Base-by-base conservation (phyloP, 2,113 vertebrate species). In the Suricata suricatta region DNA sequence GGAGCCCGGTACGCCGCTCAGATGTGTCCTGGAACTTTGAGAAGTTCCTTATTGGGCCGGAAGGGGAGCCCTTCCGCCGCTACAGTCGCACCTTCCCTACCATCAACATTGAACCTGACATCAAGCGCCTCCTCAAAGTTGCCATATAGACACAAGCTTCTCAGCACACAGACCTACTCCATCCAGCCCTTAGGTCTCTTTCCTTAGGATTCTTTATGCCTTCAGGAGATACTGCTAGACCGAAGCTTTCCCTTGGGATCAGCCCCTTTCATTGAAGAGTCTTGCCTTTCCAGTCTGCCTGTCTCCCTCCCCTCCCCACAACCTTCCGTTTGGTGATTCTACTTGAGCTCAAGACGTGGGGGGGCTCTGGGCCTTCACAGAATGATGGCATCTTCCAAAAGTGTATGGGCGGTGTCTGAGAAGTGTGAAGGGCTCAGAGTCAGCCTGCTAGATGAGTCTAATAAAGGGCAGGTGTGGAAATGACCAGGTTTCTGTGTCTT, bases 1-100 rank as follows among this genome's bases (percentile, higher is more conserved):
- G 99, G 99, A 99, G 99, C 96, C 99, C 99, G 0, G 98, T 99
- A 96, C 98, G 97, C 88, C 99, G 99, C 85, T 99, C 98, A 0
- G 99, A 99, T 41, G 93, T 99, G 98, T 99, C 99, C 69, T 99
- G 99, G 99, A 99, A 99, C 98, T 99, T 99, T 84, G 99, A 99
- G 98, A 99, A 99, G 96, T 99, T 99, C 98, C 99, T 99, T 68
- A 98, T 99, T 16, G 99, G 99, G 7, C 99, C 99, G 0, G 99
- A 99, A 66, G 99, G 99, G 50, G 99, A 99, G 93, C 99, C 99
- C 0, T 99, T 99, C 97, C 99, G 99, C 0, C 99, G 99, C 98
- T 99, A 99, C 98, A 99, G 99, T 98, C 99, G 99, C 96, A 99
- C 97, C 33, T 99, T 98, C 96, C 98, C 98, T 29, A 99, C 99